Conservation (phyloP, 2,113 vertebrate genomes). For the Butorides virescens region DNA sequence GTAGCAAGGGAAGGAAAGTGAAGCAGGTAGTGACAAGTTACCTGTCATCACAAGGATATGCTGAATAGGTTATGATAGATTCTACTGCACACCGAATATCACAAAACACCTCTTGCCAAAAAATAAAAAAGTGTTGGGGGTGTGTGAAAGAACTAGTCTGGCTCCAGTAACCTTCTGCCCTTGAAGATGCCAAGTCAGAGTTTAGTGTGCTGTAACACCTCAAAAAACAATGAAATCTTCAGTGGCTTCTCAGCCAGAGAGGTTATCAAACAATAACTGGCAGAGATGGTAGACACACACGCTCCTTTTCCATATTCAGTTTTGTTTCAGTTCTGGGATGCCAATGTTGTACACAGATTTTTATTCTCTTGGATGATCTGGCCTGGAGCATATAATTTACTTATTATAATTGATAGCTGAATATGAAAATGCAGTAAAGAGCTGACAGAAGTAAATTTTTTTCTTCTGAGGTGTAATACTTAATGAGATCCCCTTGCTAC, state of each 20-base stretch:
- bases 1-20: background rate
- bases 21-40: slow-evolving; percentile 31
- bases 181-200: background rate
- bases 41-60: background rate
- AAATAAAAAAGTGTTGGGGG: background rate
- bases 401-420: background rate
- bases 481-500: background rate
- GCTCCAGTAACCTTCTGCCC: background rate
- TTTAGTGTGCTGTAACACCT: background rate
- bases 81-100: background rate
- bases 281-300: rapidly evolving
- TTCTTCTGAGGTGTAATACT: background rate
- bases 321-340: background rate
- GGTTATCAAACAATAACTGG: background rate
- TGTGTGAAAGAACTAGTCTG: background rate
- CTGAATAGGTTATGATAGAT: background rate
- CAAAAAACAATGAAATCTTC: background rate
- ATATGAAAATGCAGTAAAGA: background rate
- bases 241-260: background rate
- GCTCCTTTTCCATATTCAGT: background rate
- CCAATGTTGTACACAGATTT: background rate
- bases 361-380: background rate
- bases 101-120: background rate
- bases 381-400: background rate
- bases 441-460: background rate